Evolutionary conservation across 2,113 vertebrate species (phyloP), one percentile per base, ranked within the genome.

Genomic region (Accipiter virgatus): DNA sequence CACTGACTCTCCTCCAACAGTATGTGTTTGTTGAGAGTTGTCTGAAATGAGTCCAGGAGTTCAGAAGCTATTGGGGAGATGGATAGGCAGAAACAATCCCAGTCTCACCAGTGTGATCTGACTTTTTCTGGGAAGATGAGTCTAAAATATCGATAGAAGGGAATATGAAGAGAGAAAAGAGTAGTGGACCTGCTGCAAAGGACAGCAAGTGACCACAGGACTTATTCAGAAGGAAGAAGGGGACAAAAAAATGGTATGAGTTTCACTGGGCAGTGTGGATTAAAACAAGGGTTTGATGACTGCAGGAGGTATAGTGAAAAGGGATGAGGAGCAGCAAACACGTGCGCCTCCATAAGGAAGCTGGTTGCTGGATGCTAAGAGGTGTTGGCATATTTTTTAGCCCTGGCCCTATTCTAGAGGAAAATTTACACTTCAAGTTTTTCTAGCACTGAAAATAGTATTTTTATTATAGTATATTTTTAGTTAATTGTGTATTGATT

Each of bases 401-500:
- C 11, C 72, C 80, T 59, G 32, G 27, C 5, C 86, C 11, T 34
- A 6, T 82, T 86, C 47, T 65, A 58, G 31, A 27, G 36, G 13
- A 62, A 68, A 90, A 85, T 56, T 62, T 88, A 59, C 31, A 52
- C 29, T 50, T 70, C 11, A 22, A 10, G 40, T 32, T 56, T 63
- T 86, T 68, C 38, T 32, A 29, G 23, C 1, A 1, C 50, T 56
- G 75, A 67, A 83, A 88, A 78, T 8, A 55, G 10, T 32, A 50
- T 66, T 93, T 93, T 90, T 90, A 90, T 83, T 78, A 6, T 21
- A 43, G n/a, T 63, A 14, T 86, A 84, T 90, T 86, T 95, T 93
- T 68, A 66, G 68, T 75, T 92, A 92, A 94, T 95, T 95, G 42
- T 59, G 7, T 92, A 96, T 94, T 56, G 80, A 84, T 92, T 89